Evolutionary conservation across 2,888 invertebrate genomes (phyloP).

Genomic region (Ashinkailepas kermadecensis): DNA sequence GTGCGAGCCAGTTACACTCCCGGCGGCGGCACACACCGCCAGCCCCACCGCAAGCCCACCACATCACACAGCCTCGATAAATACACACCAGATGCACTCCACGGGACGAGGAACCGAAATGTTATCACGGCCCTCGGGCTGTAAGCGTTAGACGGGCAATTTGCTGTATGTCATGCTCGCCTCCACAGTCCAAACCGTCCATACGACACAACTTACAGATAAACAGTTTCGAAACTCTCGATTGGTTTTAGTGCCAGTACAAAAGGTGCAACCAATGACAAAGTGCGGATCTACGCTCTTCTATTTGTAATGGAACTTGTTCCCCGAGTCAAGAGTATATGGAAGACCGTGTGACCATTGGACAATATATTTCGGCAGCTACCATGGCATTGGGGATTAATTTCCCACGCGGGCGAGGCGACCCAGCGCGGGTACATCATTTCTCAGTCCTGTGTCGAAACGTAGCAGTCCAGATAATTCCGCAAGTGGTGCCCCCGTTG

Average conservation of each 20-base stretch:
- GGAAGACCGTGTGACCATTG: conserved; percentile 10
- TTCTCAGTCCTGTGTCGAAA: too few species aligned
- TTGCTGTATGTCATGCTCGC: not conserved
- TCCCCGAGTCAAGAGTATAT: conserved; percentile 10
- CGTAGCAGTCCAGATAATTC: too few species aligned
- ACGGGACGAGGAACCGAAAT: not conserved
- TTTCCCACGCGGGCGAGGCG: too few species aligned
- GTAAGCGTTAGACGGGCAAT: not conserved
- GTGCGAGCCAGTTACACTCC: not conserved
- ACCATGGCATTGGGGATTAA: not conserved
- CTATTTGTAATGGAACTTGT: not conserved
- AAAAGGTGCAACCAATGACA: not conserved
- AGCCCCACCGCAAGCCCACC: not conserved
- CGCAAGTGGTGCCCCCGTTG: too few species aligned
- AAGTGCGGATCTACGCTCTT: not conserved
- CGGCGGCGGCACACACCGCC: not conserved
- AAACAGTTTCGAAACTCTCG: not conserved
- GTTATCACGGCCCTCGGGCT: not conserved
- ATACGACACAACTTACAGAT: not conserved
- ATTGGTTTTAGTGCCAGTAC: conserved; percentile 1
- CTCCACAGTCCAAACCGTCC: not conserved
- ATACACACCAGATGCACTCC: not conserved
- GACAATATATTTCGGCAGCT: not conserved
- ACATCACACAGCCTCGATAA: not conserved
- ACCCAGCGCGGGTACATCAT: too few species aligned